Evolutionary conservation across 2,113 vertebrate genomes (phyloP).

Genomic region (Mirounga angustirostris): DNA sequence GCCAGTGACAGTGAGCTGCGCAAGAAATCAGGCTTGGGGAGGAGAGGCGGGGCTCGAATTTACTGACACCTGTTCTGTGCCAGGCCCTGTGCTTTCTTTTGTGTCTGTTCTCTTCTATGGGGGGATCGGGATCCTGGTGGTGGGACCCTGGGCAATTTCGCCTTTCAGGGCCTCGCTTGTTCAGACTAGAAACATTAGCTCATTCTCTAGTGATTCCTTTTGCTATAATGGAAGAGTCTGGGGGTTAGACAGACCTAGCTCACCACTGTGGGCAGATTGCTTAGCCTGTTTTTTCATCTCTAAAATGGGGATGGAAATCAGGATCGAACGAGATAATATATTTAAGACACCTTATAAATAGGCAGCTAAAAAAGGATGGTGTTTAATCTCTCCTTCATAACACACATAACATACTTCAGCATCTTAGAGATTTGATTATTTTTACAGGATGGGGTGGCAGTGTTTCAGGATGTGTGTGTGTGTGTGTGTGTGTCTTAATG

Average conservation of each 20-base stretch:
- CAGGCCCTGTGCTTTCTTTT: neutral
- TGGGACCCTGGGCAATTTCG: neutral
- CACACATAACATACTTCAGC: neutral
- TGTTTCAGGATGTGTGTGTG: neutral
- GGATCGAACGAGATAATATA: neutral
- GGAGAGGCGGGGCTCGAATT: neutral
- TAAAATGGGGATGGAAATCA: neutral
- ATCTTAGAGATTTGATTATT: neutral
- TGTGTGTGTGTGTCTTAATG: neutral
- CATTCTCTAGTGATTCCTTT: neutral
- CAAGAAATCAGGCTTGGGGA: neutral
- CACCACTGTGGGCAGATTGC: neutral
- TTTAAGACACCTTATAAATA: slow-evolving; percentile 2
- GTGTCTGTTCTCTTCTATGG: neutral
- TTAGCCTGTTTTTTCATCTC: neutral
- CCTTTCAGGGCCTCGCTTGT: neutral
- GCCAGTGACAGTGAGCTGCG: neutral
- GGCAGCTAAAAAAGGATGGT: neutral
- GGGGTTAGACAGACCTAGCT: neutral
- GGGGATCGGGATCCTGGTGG: neutral
- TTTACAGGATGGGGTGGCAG: neutral
- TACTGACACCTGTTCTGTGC: neutral
- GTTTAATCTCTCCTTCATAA: neutral
- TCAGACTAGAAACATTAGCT: neutral
- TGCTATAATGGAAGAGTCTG: neutral